These are phyloP conservation scores for Montipora cactus DNA, from an alignment of 64 coral and sea anemone genomes.

Conservation along the genomic window DNA sequence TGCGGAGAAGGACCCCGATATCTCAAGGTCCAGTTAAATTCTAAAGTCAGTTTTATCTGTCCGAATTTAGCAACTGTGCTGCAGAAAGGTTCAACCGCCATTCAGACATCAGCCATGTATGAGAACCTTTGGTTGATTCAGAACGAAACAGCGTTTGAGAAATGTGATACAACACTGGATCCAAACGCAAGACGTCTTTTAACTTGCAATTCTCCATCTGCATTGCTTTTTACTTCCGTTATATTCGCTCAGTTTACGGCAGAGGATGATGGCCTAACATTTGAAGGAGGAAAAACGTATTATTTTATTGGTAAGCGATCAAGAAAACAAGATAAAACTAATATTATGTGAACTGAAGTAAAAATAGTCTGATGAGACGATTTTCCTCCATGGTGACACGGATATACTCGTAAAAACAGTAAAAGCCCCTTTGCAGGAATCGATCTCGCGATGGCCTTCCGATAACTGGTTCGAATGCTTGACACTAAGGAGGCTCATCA, in stretches of 20 bases:
- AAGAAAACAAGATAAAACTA: too few relatives aligned
- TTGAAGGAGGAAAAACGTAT: background rate
- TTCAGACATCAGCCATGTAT: conserved; percentile 7
- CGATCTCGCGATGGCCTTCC: too few relatives aligned
- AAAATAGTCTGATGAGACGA: too few relatives aligned
- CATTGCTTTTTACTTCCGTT: background rate
- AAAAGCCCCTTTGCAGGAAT: too few relatives aligned
- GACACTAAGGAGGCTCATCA: too few relatives aligned
- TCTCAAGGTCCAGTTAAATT: background rate
- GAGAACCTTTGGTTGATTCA: conserved; percentile 29
- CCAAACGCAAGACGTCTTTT: background rate
- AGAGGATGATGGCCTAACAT: background rate
- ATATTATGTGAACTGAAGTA: too few relatives aligned
- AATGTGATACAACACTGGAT: background rate
- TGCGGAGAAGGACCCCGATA: background rate
- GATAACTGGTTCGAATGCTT: too few relatives aligned
- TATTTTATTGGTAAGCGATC: conserved; percentile 17
- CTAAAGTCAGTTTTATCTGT: conserved; percentile 30
- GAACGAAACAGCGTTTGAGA: background rate
- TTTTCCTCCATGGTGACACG: too few relatives aligned
- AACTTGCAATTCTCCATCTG: background rate
- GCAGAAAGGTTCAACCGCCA: background rate
- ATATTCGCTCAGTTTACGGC: background rate
- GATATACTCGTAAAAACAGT: too few relatives aligned
- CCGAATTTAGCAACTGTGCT: conserved; percentile 29